Conservation (phyloP, 2,888 invertebrate species). For the Stenurella melanura region DNA sequence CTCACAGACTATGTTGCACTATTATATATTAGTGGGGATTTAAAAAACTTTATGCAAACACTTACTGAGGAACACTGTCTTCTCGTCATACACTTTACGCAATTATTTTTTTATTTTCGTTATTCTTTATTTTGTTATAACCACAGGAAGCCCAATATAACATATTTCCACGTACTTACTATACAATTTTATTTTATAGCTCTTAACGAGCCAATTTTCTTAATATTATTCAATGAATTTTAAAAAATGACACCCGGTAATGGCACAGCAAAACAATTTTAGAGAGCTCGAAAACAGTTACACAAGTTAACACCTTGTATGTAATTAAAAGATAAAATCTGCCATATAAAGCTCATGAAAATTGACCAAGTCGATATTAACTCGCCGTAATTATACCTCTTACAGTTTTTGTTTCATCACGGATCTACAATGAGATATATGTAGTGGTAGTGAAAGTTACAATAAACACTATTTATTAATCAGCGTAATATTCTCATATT, state of each 20-base stretch:
- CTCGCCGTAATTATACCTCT: slow-evolving; percentile 26
- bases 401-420: slow-evolving; percentile 30
- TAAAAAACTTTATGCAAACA: no score
- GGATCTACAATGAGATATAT: slow-evolving; percentile 26
- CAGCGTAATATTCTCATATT: slow-evolving; percentile 14
- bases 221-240: not conserved
- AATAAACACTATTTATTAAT: slow-evolving; percentile 28
- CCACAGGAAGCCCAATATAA: no score
- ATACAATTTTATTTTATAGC: slow-evolving; percentile 19
- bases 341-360: slow-evolving; percentile 20
- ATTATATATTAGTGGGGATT: no score
- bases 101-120: no score
- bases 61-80: no score
- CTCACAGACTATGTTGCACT: no score
- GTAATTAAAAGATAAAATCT: slow-evolving; percentile 29
- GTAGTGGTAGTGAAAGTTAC: slow-evolving; percentile 24
- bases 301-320: slow-evolving; percentile 26
- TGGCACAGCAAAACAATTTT: slow-evolving; percentile 12
- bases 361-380: slow-evolving; percentile 26
- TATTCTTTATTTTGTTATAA: no score
- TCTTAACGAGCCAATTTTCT: not conserved
- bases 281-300: slow-evolving; percentile 9
- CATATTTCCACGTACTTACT: not conserved
- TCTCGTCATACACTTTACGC: no score
- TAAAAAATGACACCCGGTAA: slow-evolving; percentile 6